These are phyloP conservation scores for Hydrochoerus hydrochaeris DNA, from an alignment of 2,113 vertebrate genomes.

Conservation along the genomic window DNA sequence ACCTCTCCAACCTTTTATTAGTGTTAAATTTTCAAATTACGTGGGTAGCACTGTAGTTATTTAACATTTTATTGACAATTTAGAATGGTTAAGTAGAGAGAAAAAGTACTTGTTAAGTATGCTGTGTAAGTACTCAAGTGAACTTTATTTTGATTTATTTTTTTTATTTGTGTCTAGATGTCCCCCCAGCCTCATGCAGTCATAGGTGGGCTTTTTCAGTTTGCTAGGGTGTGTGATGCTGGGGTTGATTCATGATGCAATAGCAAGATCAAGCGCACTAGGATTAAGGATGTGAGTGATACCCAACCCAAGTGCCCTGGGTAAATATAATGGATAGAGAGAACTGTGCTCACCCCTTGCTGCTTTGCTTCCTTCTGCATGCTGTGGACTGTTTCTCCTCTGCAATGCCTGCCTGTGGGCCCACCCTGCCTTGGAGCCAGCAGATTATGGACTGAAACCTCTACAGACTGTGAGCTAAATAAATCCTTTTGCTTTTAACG, in stretches of 20 bases:
- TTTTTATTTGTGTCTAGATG: background rate
- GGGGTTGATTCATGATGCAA: background rate
- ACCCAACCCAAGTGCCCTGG: background rate
- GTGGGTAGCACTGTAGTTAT: background rate
- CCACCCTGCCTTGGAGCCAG: background rate
- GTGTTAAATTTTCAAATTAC: constrained; percentile 27
- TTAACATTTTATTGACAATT: constrained; percentile 6
- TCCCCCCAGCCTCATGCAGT: background rate
- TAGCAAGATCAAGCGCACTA: background rate
- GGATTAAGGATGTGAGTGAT: background rate
- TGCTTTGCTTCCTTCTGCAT: background rate
- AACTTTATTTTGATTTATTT: constrained; percentile 7
- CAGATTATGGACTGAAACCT: background rate
- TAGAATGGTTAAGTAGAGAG: background rate
- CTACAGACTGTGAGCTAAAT: background rate
- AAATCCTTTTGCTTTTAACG: background rate
- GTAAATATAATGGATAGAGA: background rate
- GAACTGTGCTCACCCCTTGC: background rate
- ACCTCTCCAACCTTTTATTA: background rate
- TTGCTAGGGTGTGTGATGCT: background rate
- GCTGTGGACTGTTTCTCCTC: background rate
- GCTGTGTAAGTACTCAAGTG: background rate
- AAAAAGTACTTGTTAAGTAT: background rate
- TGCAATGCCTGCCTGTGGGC: background rate
- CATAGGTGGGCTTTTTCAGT: background rate